Evolutionary conservation across 2,888 invertebrate species (phyloP).

Genomic region (Lepeophtheirus nordmannii): DNA sequence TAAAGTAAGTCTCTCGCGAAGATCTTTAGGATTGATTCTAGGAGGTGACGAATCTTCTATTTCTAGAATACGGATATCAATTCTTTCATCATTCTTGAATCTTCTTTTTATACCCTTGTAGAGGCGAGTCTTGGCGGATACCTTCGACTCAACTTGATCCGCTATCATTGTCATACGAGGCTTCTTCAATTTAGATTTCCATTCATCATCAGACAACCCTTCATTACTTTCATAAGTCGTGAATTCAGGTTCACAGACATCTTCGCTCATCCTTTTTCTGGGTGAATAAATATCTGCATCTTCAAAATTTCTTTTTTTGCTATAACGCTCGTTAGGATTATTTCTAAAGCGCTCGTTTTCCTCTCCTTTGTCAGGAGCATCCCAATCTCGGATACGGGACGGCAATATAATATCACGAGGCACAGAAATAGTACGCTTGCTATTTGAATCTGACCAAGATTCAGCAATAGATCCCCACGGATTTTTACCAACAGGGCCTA

Average conservation of each 20-base stretch:
- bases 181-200: conserved; percentile 4
- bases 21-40: too few relatives aligned
- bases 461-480: conserved; percentile 21
- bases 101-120: too few relatives aligned
- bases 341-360: neutral
- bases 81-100: too few relatives aligned
- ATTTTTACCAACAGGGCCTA: conserved; percentile 8
- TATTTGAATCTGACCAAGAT: conserved; percentile 7
- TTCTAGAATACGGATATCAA: too few relatives aligned
- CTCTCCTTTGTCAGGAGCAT: neutral
- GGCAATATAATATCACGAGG: neutral
- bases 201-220: conserved; percentile 3
- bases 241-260: too few relatives aligned
- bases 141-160: conserved; percentile 4
- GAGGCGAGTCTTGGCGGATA: neutral
- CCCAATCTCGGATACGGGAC: neutral
- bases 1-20: too few relatives aligned
- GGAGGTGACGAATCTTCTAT: too few relatives aligned
- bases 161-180: conserved; percentile 13
- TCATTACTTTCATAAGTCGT: neutral
- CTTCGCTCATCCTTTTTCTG: too few relatives aligned
- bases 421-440: neutral
- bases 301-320: too few relatives aligned
- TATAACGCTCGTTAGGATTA: too few relatives aligned
- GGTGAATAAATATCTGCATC: too few relatives aligned